Conservation (phyloP, 2,113 vertebrate genomes). For the Protobothrops flavoviridis region DNA sequence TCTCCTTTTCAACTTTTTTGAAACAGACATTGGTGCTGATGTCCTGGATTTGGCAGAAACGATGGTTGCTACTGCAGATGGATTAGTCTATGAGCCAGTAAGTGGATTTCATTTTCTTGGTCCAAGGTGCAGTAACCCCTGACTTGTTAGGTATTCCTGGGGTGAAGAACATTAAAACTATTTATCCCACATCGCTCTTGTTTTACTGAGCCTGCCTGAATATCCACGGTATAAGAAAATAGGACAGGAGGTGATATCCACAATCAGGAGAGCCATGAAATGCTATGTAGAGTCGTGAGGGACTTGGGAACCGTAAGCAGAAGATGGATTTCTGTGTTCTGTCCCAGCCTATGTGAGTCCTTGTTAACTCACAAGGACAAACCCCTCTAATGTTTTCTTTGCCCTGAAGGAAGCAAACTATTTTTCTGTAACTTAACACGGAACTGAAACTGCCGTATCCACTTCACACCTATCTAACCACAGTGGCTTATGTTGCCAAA, state of each 20-base stretch:
- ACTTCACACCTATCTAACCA: not conserved
- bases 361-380: too few relatives aligned
- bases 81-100: constrained; percentile 92
- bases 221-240: not conserved
- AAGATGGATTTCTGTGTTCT: not conserved
- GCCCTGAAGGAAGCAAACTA: not conserved
- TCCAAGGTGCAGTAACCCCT: not conserved
- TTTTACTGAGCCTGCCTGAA: not conserved
- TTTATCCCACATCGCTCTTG: not conserved
- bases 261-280: too few relatives aligned
- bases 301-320: not conserved
- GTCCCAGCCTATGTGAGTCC: too few relatives aligned
- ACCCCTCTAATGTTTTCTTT: too few relatives aligned
- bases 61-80: constrained; percentile 91
- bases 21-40: constrained; percentile 91
- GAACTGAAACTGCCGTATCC: not conserved
- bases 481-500: not conserved
- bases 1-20: constrained; percentile 35
- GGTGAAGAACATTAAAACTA: not conserved
- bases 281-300: too few relatives aligned
- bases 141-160: fast-evolving
- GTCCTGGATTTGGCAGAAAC: constrained; percentile 96
- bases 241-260: not conserved
- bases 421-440: not conserved
- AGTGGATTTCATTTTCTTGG: constrained; percentile 62